Percentiles rank a stretch among this genome's conserved stretches.
These are phyloP conservation scores for Siderastrea radians DNA, from an alignment of 92 coral and sea anemone species.

Conservation along the genomic window DNA sequence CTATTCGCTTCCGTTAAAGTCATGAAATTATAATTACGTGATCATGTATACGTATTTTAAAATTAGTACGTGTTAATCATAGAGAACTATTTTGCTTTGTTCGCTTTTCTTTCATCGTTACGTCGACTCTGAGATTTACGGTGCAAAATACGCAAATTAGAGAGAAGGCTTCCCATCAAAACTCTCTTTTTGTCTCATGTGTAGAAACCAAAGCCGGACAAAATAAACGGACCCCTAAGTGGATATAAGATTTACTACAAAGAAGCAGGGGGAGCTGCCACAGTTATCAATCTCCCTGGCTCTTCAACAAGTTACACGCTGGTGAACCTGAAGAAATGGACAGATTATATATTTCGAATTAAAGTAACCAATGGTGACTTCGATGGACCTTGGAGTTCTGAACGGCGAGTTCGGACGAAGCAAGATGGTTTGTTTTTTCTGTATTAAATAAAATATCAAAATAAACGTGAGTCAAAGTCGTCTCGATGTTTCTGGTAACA, in stretches of 20 bases:
- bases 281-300: background rate
- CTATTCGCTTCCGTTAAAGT: too few relatives aligned
- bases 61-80: too few relatives aligned
- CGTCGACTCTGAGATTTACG: too few relatives aligned
- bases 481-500: too few relatives aligned
- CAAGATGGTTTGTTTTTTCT: conserved; percentile 25
- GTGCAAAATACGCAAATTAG: too few relatives aligned
- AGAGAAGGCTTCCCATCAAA: too few relatives aligned
- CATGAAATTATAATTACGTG: too few relatives aligned
- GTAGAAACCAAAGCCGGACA: background rate
- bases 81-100: too few relatives aligned
- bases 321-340: conserved; percentile 33
- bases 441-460: too few relatives aligned
- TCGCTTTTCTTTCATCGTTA: too few relatives aligned
- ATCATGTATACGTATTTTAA: too few relatives aligned
- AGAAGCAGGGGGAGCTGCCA: background rate
- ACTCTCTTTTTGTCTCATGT: background rate
- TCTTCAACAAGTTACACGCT: background rate
- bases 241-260: conserved; percentile 10
- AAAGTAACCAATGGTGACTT: conserved; percentile 13
- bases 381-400: conserved; percentile 27
- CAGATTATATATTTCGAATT: conserved; percentile 9
- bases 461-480: too few relatives aligned
- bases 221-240: background rate
- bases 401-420: background rate